Evolutionary conservation across 2,113 vertebrate genomes (phyloP).

Genomic region (Baryphthengus martii): DNA sequence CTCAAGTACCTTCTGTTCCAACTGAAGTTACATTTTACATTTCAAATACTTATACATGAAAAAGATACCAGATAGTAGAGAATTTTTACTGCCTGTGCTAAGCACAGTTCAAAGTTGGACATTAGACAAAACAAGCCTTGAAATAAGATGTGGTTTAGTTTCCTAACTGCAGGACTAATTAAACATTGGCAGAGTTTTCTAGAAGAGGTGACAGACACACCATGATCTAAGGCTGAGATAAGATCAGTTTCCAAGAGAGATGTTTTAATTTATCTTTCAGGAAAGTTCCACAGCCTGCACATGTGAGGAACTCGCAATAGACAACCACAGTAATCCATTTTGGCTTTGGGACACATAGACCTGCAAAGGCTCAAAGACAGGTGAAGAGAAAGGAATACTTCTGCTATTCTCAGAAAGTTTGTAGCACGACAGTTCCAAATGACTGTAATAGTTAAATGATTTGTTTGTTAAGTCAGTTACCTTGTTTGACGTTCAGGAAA

Average conservation of each 20-base stretch:
- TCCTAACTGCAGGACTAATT: constrained; percentile 36
- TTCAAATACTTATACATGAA: background rate
- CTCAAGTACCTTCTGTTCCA: background rate
- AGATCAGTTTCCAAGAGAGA: background rate
- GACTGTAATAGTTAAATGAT: background rate
- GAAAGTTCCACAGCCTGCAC: background rate
- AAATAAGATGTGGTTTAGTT: constrained; percentile 21
- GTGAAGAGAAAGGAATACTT: background rate
- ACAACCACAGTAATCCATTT: background rate
- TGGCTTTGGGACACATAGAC: background rate
- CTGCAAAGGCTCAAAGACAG: background rate
- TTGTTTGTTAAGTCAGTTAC: background rate
- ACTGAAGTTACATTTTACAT: background rate
- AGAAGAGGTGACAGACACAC: constrained; percentile 36
- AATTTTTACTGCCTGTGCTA: constrained; percentile 3
- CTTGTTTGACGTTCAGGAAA: background rate
- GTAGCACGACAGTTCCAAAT: background rate
- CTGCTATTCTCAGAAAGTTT: background rate
- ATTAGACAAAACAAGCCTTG: constrained; percentile 30
- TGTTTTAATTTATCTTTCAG: background rate
- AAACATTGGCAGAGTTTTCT: constrained; percentile 29
- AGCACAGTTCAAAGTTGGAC: constrained; percentile 17
- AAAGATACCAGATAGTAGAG: constrained; percentile 1
- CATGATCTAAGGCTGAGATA: constrained; percentile 21
- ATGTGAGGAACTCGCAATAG: background rate